phyloP scores from a whole-genome alignment of 2,113 vertebrate genomes.

The Hypocryptadius cinnamomeus region DNA sequence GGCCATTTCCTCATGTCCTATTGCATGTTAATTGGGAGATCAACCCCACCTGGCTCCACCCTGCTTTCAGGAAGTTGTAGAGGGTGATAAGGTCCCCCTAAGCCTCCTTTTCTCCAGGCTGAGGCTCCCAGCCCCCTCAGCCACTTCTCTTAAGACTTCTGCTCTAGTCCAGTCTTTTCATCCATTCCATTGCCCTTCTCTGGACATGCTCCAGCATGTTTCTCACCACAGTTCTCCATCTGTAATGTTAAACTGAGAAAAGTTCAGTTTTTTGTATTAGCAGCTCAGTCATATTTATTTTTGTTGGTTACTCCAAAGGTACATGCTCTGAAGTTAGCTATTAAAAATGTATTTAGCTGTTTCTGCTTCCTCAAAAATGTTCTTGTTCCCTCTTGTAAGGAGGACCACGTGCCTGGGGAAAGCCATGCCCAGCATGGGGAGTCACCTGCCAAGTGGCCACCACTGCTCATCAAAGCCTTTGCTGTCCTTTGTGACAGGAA shows the following conservation, averaged over 20 bases:
- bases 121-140: background rate
- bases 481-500: background rate
- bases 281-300: background rate
- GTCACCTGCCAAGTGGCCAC: background rate
- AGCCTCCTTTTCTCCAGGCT: background rate
- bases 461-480: background rate
- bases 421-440: background rate
- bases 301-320: background rate
- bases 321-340: background rate
- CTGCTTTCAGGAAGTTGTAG: background rate
- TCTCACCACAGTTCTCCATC: background rate
- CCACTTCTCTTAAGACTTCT: background rate
- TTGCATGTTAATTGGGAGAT: background rate
- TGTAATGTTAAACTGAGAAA: background rate
- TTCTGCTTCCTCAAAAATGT: background rate
- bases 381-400: background rate
- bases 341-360: background rate
- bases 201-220: background rate
- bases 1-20: background rate
- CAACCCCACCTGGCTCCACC: accelerated
- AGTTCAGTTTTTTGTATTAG: background rate
- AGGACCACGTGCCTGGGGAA: background rate
- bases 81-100: background rate
- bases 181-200: background rate
- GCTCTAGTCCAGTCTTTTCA: background rate